Conservation (phyloP, 1,140 invertebrate species). For the Drosophila bifasciata region DNA sequence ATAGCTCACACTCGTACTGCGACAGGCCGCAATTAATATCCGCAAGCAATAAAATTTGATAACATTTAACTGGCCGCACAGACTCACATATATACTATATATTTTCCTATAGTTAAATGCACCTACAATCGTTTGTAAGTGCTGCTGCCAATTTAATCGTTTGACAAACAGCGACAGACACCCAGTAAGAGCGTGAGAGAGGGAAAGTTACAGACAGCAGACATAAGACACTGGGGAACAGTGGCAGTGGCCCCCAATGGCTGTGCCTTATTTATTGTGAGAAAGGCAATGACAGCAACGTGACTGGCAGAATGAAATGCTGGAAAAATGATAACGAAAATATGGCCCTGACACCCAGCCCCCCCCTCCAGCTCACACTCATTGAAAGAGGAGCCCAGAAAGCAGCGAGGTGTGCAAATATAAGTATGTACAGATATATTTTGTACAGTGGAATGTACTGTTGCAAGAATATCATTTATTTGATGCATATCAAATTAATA, state of each 20-base stretch:
- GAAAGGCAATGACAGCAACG: conserved; percentile 50
- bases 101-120: conserved; percentile 5
- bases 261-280: conserved; percentile 59
- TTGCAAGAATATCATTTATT: too few relatives aligned
- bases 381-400: conserved; percentile 3
- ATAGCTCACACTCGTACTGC: conserved; percentile 1
- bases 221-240: conserved; percentile 6
- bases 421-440: not conserved
- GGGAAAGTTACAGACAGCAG: not conserved
- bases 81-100: too few relatives aligned
- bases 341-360: conserved; percentile 50
- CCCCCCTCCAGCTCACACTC: too few relatives aligned
- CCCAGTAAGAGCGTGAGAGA: not conserved
- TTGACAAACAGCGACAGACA: conserved; percentile 9
- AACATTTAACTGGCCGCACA: conserved; percentile 38
- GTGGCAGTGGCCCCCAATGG: conserved; percentile 1
- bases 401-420: conserved; percentile 11
- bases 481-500: too few relatives aligned
- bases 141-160: conserved; percentile 44
- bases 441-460: too few relatives aligned
- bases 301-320: conserved; percentile 70
- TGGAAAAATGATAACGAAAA: conserved; percentile 75
- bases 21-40: conserved; percentile 35
- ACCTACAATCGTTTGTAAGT: conserved; percentile 14
- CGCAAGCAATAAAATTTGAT: conserved; percentile 60